Conservation (phyloP, 2,888 invertebrate genomes). For the Sycophila texana region DNA sequence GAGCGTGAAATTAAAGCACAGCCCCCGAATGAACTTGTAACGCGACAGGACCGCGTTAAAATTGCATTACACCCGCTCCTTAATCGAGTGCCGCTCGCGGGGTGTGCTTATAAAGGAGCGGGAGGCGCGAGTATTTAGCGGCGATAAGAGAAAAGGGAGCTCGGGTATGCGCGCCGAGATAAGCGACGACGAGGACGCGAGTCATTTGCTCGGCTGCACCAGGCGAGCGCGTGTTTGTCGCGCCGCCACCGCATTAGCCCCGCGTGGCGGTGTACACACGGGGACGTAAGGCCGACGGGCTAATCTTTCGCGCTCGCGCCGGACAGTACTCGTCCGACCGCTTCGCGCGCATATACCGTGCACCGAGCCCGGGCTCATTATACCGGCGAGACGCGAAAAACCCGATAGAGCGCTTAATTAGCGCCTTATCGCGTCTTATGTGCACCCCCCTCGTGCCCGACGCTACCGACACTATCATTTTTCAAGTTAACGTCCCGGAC, state of each 20-base stretch:
- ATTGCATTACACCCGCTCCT: not conserved
- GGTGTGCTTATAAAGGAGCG: not conserved
- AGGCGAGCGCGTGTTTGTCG: conserved; percentile 3
- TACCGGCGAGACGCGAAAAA: conserved; percentile 13
- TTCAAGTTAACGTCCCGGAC: conserved; percentile 8
- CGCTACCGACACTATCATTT: conserved; percentile 24
- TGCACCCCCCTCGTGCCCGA: not conserved
- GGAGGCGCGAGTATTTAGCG: conserved; percentile 25
- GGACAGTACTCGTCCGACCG: conserved; percentile 3
- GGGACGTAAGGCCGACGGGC: conserved; percentile 9
- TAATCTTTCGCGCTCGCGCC: conserved; percentile 2
- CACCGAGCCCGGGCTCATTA: conserved; percentile 1
- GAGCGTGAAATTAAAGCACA: not conserved
- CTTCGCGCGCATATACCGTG: too few species aligned
- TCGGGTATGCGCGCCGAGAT: not conserved
- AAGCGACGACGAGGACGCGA: conserved; percentile 3
- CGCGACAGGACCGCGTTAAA: not conserved
- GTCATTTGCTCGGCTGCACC: conserved; percentile 13
- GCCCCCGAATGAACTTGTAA: not conserved
- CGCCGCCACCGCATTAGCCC: not conserved
- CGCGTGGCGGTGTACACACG: not conserved
- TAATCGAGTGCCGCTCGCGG: not conserved
- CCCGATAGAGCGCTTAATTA: conserved; percentile 44
- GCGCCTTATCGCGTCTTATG: not conserved
- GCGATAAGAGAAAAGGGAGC: conserved; percentile 2